A percentile compares a stretch with the other conserved stretches of the same genome.
Evolutionary conservation across 2,888 invertebrate genomes (phyloP).

Genomic region (Listrodromus nycthemerus): DNA sequence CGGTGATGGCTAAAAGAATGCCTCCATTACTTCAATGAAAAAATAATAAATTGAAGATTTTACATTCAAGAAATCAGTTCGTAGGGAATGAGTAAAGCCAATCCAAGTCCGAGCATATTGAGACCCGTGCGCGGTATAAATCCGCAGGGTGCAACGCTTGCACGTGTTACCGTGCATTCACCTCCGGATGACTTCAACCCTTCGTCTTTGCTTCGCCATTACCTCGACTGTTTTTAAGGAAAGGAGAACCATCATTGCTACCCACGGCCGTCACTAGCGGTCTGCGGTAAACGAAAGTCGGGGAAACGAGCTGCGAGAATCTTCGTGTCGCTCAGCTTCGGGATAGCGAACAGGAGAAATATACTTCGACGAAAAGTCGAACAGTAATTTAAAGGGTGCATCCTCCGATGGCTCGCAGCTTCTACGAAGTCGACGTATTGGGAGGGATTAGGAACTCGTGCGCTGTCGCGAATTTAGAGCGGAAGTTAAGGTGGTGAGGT

Average conservation of each 20-base stretch:
- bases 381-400: conserved; percentile 64
- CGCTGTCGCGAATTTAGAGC: conserved; percentile 39
- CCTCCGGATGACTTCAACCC: not conserved
- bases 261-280: not conserved
- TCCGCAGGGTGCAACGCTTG: conserved; percentile 38
- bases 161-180: conserved; percentile 20
- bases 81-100: conserved; percentile 16
- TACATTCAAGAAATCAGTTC: conserved; percentile 14
- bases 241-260: not conserved
- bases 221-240: not conserved
- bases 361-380: conserved; percentile 57
- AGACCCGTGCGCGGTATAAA: conserved; percentile 52
- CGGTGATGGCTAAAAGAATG: not conserved
- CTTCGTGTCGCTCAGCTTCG: not conserved
- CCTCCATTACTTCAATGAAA: not conserved
- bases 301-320: not conserved
- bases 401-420: conserved; percentile 1
- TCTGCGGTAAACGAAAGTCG: conserved; percentile 9
- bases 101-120: conserved; percentile 32
- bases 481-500: conserved; percentile 9
- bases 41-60: conserved; percentile 6
- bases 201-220: conserved; percentile 25
- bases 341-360: conserved; percentile 22
- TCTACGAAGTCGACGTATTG: conserved; percentile 22
- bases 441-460: conserved; percentile 14